A percentile compares a stretch with the other conserved stretches of the same genome.
Conservation (phyloP, 2,113 vertebrate genomes). For the Macroglossus sobrinus region DNA sequence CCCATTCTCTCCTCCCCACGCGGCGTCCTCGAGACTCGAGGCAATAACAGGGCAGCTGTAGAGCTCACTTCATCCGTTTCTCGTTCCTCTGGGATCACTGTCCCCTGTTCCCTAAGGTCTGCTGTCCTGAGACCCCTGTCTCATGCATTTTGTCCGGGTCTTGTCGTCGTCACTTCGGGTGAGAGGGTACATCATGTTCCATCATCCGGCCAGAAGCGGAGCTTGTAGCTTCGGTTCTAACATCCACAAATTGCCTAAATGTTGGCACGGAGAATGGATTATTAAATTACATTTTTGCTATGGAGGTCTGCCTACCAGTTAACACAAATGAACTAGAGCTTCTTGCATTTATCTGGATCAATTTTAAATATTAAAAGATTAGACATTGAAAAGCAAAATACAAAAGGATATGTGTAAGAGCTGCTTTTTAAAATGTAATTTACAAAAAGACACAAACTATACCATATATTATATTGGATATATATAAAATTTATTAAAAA, state of each 20-base stretch:
- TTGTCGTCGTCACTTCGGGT: background rate
- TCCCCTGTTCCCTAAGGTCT: background rate
- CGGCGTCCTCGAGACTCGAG: background rate
- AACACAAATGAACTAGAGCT: background rate
- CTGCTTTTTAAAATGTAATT: background rate
- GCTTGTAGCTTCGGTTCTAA: background rate
- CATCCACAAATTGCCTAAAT: background rate
- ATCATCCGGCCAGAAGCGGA: background rate
- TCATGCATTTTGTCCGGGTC: background rate
- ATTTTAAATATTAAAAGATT: conserved; percentile 13
- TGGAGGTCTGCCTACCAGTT: background rate
- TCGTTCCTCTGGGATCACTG: background rate
- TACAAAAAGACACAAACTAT: background rate
- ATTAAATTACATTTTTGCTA: background rate
- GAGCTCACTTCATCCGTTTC: background rate
- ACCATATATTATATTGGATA: background rate
- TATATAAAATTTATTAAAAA: background rate
- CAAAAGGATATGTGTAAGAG: background rate
- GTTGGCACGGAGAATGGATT: background rate
- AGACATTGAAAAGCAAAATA: background rate
- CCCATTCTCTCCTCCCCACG: background rate
- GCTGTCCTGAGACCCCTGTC: background rate
- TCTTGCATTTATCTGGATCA: background rate
- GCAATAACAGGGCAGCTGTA: background rate
- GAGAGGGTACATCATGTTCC: background rate